Percentiles rank a stretch among this genome's conserved stretches.
phyloP scores from a whole-genome alignment of 2,888 invertebrate genomes.

The Elysia crispata region DNA sequence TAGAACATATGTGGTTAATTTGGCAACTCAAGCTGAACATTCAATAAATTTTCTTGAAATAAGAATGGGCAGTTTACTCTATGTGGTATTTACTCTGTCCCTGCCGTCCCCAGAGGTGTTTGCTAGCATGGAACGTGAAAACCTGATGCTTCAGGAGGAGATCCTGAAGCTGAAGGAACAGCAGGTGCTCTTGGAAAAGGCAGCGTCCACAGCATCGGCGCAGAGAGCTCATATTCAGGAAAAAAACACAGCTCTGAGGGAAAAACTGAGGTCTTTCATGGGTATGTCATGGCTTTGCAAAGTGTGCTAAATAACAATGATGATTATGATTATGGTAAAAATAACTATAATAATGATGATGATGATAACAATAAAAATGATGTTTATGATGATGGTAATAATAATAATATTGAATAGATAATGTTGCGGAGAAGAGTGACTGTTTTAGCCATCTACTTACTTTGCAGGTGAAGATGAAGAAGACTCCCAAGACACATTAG shows the following conservation, averaged over 20 bases:
- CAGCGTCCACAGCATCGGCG: constrained; percentile 58
- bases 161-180: constrained; percentile 66
- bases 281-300: constrained; percentile 40
- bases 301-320: too few species aligned
- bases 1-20: too few species aligned
- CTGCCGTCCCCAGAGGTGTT: constrained; percentile 57
- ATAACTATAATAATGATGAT: too few species aligned
- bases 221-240: too few species aligned
- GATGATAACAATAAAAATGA: too few species aligned
- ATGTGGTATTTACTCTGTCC: not conserved
- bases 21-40: not conserved
- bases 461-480: too few species aligned
- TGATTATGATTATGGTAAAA: too few species aligned
- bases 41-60: not conserved
- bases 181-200: constrained; percentile 62
- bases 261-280: constrained; percentile 24
- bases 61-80: not conserved
- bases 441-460: too few species aligned
- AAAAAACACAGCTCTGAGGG: constrained; percentile 33
- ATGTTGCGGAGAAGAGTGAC: too few species aligned
- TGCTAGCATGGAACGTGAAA: constrained; percentile 63
- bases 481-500: too few species aligned
- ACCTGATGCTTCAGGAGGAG: constrained; percentile 61
- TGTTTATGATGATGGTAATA: too few species aligned
- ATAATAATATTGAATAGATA: too few species aligned